These are phyloP conservation scores for Anniella stebbinsi DNA, from an alignment of 2,797 vertebrate genomes.

Conservation along the genomic window DNA sequence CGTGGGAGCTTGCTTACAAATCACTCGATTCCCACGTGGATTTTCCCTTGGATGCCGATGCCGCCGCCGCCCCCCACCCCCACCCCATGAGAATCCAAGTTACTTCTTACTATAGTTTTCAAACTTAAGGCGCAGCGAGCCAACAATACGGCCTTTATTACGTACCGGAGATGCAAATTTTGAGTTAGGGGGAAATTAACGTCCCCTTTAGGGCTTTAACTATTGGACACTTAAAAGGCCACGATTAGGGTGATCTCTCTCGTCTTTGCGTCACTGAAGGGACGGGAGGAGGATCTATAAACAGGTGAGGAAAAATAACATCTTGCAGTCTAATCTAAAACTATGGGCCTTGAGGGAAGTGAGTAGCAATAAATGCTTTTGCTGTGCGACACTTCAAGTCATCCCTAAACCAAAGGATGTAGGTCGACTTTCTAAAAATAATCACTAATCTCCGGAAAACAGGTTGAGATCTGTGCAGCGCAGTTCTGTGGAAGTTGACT, in stretches of 20 bases:
- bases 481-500: neutral
- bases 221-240: neutral
- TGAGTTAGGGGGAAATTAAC: neutral
- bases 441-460: neutral
- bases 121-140: neutral
- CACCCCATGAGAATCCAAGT: neutral
- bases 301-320: neutral
- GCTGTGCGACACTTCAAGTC: neutral
- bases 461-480: neutral
- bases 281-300: neutral
- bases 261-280: neutral
- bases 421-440: neutral
- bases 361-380: no score
- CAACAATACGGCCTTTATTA: neutral
- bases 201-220: neutral
- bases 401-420: neutral
- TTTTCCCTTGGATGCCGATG: neutral
- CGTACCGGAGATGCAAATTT: neutral
- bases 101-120: no score
- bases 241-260: no score
- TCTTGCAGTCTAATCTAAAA: neutral
- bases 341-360: neutral
- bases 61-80: no score
- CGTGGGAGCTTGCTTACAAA: no score
- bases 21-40: neutral